Base-by-base conservation (phyloP, 64 coral and sea anemone genomes). In the Orbicella faveolata region DNA sequence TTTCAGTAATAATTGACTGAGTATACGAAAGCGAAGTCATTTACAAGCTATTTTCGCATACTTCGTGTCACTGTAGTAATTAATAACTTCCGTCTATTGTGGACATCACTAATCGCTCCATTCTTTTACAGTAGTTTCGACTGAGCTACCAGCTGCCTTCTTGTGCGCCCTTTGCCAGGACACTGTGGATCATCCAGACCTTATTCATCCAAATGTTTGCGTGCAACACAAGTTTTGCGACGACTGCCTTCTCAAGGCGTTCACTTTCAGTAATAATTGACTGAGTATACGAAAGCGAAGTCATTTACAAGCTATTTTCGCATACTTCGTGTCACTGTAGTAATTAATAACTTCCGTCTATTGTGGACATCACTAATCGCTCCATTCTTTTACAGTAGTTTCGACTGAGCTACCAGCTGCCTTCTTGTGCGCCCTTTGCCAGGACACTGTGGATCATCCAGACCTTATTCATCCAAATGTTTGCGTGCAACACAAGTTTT, bases 151-250 rank as follows among this genome's bases (percentile, higher is more conserved):
- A 36, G 9, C 11, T 1, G 7, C 61, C 5, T 21, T 64, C 63
- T 30, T 83, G 6, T 83, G 80, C 39, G 80, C 35, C 9, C 35
- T 83, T 9, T 83, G 80, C 14, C 59, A 83, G 61, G 16, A 83
- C 14, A 10, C 17, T 20, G 80, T 83, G 1, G 80, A 83, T 12
- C 80, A 83, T 3, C 34, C 61, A 64, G 59, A 63, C 7, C 57
- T 65, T 19, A 21, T 33, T 2, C 1, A 83, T 83, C 61, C 80
- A 65, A 83, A 37, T 34, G 35, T 39, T 64, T 83, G 80, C 39
- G 34, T 6, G 10, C 10, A 65, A 18, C 80, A 83, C 34, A 83
- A 65, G 57, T 83, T 83, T 39, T 83, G 80, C 57, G 80, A 83
- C 59, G 80, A 83, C 35, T 83, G 80, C 35, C 36, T 65, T 0